Evolutionary conservation across 2,888 invertebrate genomes (phyloP).

Genomic region (Leucoptera coffeella): DNA sequence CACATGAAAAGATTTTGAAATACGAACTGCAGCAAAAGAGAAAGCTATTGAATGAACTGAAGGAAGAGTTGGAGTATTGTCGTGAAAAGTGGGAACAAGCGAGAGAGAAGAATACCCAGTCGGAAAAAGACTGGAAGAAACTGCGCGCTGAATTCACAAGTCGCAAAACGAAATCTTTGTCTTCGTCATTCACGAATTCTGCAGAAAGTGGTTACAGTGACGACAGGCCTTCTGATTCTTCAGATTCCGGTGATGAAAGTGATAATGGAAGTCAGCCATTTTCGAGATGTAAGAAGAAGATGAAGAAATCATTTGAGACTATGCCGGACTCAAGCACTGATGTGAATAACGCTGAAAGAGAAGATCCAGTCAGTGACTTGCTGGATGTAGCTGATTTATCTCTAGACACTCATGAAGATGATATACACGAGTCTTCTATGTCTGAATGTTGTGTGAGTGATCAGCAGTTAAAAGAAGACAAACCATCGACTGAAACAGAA

Average conservation of each 20-base stretch:
- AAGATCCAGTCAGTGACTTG: constrained; percentile 38
- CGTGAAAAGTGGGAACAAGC: constrained; percentile 83
- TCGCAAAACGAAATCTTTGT: constrained; percentile 57
- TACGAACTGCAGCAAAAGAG: constrained; percentile 87
- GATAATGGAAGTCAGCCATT: too few relatives aligned
- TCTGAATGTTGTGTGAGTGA: too few relatives aligned
- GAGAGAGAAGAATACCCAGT: constrained; percentile 76
- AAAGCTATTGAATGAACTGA: constrained; percentile 76
- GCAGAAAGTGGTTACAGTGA: constrained; percentile 84
- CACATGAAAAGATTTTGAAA: constrained; percentile 80
- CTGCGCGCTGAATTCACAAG: constrained; percentile 76
- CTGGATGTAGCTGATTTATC: constrained; percentile 38
- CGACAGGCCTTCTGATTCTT: constrained; percentile 57
- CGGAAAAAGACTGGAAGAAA: constrained; percentile 77
- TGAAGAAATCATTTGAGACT: constrained; percentile 31
- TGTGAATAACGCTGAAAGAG: constrained; percentile 32
- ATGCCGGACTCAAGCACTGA: constrained; percentile 35
- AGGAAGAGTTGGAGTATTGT: constrained; percentile 80
- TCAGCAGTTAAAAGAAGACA: too few relatives aligned
- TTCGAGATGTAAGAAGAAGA: constrained; percentile 31
- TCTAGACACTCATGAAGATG: constrained; percentile 32
- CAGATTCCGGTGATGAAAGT: constrained; percentile 43
- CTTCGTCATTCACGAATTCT: constrained; percentile 63
- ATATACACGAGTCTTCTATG: constrained; percentile 16
- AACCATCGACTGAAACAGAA: constrained; percentile 29